phyloP scores from a whole-genome alignment of 2,113 vertebrate genomes.

The Cololabis saira region DNA sequence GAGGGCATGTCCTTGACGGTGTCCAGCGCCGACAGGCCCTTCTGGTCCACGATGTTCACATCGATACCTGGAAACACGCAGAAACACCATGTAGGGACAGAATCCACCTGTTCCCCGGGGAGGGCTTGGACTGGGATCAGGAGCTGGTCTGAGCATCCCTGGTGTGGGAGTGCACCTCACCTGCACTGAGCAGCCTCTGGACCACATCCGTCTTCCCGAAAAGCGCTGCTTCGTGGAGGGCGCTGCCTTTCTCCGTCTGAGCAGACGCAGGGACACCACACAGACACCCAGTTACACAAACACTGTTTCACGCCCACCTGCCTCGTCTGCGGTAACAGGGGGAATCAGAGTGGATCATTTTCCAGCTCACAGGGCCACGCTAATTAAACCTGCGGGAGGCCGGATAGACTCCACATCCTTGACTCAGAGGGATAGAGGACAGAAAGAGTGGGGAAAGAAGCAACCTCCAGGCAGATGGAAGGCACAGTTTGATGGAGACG shows the following conservation, averaged over 20 bases:
- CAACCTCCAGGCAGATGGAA: constrained; percentile 53
- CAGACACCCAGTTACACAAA: neutral
- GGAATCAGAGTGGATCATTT: constrained; percentile 63
- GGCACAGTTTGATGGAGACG: constrained; percentile 38
- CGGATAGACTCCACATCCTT: constrained; percentile 6
- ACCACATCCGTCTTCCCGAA: constrained; percentile 98
- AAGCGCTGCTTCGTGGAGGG: constrained; percentile 97
- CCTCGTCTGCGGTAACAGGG: constrained; percentile 32
- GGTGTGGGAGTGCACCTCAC: constrained; percentile 67
- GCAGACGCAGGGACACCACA: constrained; percentile 25
- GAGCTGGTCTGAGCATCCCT: neutral
- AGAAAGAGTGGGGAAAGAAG: constrained; percentile 13
- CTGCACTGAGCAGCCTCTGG: constrained; percentile 94
- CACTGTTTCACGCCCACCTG: constrained; percentile 4
- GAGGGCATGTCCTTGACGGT: constrained; percentile 96
- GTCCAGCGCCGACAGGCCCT: constrained; percentile 91
- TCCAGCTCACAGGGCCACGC: constrained; percentile 57
- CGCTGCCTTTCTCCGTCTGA: constrained; percentile 98
- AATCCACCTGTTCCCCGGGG: too few species aligned
- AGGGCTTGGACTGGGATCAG: too few species aligned
- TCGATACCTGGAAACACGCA: constrained; percentile 84
- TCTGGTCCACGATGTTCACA: constrained; percentile 91
- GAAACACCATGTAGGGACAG: neutral
- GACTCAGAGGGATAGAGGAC: constrained; percentile 33
- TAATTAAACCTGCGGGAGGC: constrained; percentile 69